Percentiles rank a stretch among this genome's conserved stretches.
Conservation (phyloP, 2,113 vertebrate genomes). For the Vicugna pacos region DNA sequence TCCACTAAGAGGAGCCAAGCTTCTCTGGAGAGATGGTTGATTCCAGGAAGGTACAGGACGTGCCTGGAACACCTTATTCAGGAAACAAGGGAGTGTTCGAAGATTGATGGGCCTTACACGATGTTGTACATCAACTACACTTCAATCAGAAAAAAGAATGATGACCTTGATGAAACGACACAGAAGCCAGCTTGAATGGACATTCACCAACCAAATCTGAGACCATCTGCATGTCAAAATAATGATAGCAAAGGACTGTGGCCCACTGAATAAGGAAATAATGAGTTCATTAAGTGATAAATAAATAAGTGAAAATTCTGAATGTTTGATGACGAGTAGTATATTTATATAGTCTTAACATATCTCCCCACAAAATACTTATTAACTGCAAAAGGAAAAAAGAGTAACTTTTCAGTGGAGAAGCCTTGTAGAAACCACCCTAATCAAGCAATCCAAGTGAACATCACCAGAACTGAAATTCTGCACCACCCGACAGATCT, state of each 20-base stretch:
- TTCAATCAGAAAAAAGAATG: background rate
- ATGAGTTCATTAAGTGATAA: background rate
- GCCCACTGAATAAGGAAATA: background rate
- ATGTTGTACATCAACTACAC: background rate
- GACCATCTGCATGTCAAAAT: background rate
- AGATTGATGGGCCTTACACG: background rate
- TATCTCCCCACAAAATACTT: background rate
- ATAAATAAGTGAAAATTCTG: background rate
- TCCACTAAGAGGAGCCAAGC: background rate
- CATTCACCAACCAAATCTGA: background rate
- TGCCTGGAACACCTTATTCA: background rate
- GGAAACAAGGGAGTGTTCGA: background rate
- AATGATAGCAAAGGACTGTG: background rate
- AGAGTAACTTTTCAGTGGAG: background rate
- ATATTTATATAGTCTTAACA: background rate
- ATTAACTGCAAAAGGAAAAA: background rate
- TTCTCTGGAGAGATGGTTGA: background rate
- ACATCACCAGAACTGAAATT: accelerated
- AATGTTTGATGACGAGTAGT: background rate
- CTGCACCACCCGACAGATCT: accelerated
- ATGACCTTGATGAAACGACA: background rate
- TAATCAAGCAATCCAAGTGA: background rate
- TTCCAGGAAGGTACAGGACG: no score
- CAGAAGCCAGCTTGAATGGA: background rate
- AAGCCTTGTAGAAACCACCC: background rate